Evolutionary conservation across 2,888 invertebrate species (phyloP), one percentile per base, ranked within the genome.

Genomic region (Tiliacea citrago): DNA sequence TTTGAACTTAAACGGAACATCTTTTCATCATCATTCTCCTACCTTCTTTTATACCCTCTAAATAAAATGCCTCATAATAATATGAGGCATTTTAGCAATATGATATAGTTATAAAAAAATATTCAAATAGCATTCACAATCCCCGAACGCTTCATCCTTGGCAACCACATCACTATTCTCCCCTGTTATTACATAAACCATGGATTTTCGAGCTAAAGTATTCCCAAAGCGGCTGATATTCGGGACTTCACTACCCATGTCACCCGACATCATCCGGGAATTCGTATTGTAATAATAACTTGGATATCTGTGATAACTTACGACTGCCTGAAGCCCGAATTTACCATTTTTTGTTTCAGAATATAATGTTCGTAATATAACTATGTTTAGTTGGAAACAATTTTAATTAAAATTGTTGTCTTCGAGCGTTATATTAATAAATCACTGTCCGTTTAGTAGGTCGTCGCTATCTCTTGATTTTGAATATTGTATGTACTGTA

Each of bases 221-320:
- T 87, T 85, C 87, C 85, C 87, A 76, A 68, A 49, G 83, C 77
- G 83, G 65, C 71, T 73, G 79, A 84, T 85, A 85, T 86, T 81
- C 80, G 67, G 75, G 79, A 72, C 82, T 76, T 80, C 86, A 85
- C 86, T 78, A 85, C 86, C 87, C 86, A 73, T 70, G 80, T 86
- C 86, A 86, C 80, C 65, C 62, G 72, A 75, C 61, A 63, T 73
- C 86, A 58, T 77, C 47, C 58, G 86, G 82, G 86, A 87, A 84
- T 86, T 82, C 68, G 42, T 69, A 82, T 86, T 85, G 72, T 80
- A 78, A 84, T 86, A 82, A 85, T 83, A 79, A 75, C 73, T 84
- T 75, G 69, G 71, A 76, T 78, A 74, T 86, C 70, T 65, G 39
- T 66, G 69, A 82, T 80, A 83, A 81, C 81, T 70, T 68, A 80